Evolutionary conservation across 2,113 vertebrate species (phyloP).

Genomic region (Falco punctatus): DNA sequence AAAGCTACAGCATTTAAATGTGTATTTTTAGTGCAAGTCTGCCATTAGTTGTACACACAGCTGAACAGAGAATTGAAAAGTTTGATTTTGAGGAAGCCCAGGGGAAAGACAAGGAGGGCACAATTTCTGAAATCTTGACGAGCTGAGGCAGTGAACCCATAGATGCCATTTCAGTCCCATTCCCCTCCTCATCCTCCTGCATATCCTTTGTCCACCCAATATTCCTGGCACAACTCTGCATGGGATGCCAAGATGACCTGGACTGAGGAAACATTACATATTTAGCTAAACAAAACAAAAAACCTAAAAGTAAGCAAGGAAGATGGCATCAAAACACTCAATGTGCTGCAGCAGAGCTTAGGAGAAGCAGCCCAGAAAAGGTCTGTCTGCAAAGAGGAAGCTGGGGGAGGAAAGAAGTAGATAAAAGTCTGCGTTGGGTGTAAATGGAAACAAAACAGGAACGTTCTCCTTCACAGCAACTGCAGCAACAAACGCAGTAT

Average conservation of each 20-base stretch:
- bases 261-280: background rate
- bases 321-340: background rate
- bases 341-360: background rate
- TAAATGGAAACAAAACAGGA: slow-evolving; percentile 1
- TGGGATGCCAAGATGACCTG: background rate
- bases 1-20: background rate
- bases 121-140: background rate
- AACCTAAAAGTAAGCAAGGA: background rate
- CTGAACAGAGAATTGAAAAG: background rate
- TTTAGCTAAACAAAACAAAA: background rate
- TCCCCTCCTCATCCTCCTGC: background rate
- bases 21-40: background rate
- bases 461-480: background rate
- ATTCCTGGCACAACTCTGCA: background rate
- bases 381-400: background rate
- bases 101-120: background rate
- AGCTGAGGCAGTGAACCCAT: background rate
- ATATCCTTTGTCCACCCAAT: background rate
- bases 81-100: background rate
- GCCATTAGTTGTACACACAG: background rate
- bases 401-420: background rate
- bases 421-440: background rate
- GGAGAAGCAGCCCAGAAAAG: background rate
- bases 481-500: background rate
- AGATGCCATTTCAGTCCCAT: background rate